phyloP scores from a whole-genome alignment of 2,888 invertebrate genomes.

The Cosmopolites sordidus region DNA sequence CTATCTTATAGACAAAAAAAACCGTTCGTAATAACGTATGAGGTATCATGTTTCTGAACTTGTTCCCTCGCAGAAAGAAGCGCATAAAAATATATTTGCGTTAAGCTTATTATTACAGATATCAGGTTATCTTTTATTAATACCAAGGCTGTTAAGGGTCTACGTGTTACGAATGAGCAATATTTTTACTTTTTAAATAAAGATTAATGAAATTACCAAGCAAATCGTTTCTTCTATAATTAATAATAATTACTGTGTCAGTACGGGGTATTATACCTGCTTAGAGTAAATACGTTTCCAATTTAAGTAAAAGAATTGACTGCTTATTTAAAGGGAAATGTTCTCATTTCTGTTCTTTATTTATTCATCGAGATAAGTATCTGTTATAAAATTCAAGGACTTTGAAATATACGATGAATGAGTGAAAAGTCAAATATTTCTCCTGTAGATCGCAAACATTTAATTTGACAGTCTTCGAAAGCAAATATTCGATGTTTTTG shows the following conservation, averaged over 20 bases:
- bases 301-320: not conserved
- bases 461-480: too few species aligned
- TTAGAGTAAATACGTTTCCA: not conserved
- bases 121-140: not conserved
- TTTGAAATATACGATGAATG: too few species aligned
- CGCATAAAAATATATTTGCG: not conserved
- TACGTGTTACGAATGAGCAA: not conserved
- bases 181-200: not conserved
- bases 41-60: conserved; percentile 1
- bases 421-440: too few species aligned
- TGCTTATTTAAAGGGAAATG: not conserved
- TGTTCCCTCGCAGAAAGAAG: not conserved
- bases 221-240: not conserved
- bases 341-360: not conserved
- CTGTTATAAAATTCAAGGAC: not conserved
- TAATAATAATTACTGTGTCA: not conserved
- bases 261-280: not conserved
- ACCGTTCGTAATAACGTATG: not conserved
- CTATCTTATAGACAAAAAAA: too few species aligned
- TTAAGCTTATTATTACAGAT: conserved; percentile 1
- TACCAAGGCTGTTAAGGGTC: not conserved
- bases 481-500: too few species aligned
- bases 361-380: not conserved
- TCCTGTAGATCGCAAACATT: too few species aligned
- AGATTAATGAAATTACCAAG: not conserved